Evolutionary conservation across 2,113 vertebrate species (phyloP).

Genomic region (Oncorhynchus tshawytscha): DNA sequence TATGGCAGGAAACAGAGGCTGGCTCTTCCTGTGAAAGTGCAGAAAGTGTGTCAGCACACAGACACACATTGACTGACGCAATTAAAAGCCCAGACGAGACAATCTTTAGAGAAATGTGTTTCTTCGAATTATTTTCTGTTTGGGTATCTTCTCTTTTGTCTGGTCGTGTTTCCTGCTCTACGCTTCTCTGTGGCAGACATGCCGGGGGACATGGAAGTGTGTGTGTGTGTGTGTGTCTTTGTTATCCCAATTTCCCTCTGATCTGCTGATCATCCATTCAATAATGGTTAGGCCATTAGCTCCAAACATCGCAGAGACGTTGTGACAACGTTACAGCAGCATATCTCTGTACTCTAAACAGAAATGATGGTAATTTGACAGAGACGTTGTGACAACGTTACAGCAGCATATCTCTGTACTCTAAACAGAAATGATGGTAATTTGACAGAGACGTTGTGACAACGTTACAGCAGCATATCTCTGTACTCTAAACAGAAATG

Average conservation of each 20-base stretch:
- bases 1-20: not conserved
- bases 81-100: slow-evolving; percentile 53
- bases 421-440: not conserved
- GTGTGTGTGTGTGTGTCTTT: slow-evolving; percentile 1
- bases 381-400: slow-evolving; percentile 52
- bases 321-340: slow-evolving; percentile 50
- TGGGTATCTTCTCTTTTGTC: not conserved
- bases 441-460: slow-evolving; percentile 40
- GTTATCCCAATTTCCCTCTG: slow-evolving; percentile 5
- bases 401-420: slow-evolving; percentile 46
- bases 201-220: not conserved
- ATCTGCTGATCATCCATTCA: slow-evolving; percentile 9
- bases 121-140: not conserved
- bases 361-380: too few relatives aligned
- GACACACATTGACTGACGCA: slow-evolving; percentile 4
- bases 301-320: slow-evolving; percentile 1
- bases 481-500: slow-evolving; percentile 10
- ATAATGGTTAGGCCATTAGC: slow-evolving; percentile 30
- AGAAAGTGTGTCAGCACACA: not conserved
- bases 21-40: not conserved
- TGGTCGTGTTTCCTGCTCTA: not conserved
- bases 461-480: slow-evolving; percentile 51
- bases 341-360: slow-evolving; percentile 35
- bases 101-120: slow-evolving; percentile 39
- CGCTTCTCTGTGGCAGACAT: not conserved